These are phyloP conservation scores for Dendroctonus valens DNA, from an alignment of 1,140 invertebrate species.

Conservation along the genomic window DNA sequence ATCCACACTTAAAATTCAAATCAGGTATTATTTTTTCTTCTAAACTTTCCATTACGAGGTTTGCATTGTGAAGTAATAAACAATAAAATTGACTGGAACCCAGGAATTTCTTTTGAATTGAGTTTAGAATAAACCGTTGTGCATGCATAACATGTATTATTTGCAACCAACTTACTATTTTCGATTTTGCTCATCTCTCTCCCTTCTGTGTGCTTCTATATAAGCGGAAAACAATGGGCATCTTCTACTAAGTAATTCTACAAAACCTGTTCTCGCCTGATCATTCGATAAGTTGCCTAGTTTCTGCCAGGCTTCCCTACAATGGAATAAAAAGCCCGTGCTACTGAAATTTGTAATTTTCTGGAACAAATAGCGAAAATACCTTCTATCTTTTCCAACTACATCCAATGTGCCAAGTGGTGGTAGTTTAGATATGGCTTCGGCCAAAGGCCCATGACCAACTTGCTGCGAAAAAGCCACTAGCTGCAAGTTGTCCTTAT, in stretches of 20 bases:
- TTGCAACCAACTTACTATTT: conserved; percentile 56
- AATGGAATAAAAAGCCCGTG: neutral
- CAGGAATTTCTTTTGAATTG: too few species aligned
- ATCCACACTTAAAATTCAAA: too few species aligned
- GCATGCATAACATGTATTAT: too few species aligned
- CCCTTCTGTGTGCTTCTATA: conserved; percentile 87
- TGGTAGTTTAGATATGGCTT: conserved; percentile 66
- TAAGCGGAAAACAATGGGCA: conserved; percentile 89
- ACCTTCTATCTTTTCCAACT: conserved; percentile 85
- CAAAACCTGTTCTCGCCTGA: conserved; percentile 89
- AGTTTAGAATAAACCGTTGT: too few species aligned
- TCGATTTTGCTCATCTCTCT: conserved; percentile 65
- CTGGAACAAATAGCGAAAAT: neutral
- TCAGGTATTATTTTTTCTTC: too few species aligned
- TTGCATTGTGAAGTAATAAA: too few species aligned
- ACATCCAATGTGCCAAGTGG: conserved; percentile 92
- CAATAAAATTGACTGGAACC: too few species aligned
- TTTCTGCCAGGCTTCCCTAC: conserved; percentile 81
- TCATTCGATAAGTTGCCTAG: conserved; percentile 81
- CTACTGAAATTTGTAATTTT: neutral
- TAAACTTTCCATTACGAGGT: too few species aligned
- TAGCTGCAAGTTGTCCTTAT: conserved; percentile 88
- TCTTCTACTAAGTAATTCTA: conserved; percentile 80
- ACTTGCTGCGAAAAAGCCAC: conserved; percentile 92
- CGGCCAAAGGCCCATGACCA: conserved; percentile 77